Evolutionary conservation across 2,113 vertebrate species (phyloP), one percentile per base, ranked within the genome.

Genomic region (Oophaga pumilio): DNA sequence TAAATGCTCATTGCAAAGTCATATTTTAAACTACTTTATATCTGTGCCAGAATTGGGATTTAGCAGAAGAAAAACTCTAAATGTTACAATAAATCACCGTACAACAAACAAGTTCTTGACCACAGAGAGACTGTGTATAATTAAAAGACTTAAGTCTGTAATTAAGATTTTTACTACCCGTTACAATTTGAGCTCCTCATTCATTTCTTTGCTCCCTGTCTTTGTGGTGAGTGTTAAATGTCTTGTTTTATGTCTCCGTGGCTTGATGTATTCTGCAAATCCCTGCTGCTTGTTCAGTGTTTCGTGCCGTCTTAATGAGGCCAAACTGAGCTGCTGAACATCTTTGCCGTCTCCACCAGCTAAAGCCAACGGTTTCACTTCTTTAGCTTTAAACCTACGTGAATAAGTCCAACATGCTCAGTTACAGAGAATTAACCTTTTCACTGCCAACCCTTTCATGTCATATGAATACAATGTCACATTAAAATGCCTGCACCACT

Each of bases 241-340:
- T 74, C 66, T 83, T 81, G 56, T 87, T 83, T 87, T 62, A 87
- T 76, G 80, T 87, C 57, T 82, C 12, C 18, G 11, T 28, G 79
- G 69, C 69, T 64, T 82, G 79, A 87, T 64, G 69, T 82, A 74
- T 80, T 76, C 79, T 87, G 86, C 57, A 82, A 87, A 76, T 83
- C 79, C 86, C 86, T 22, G 68, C 86, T 62, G 57, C 79, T 83
- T 66, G 76, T 85, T 87, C 56, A 87, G 26, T 82, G 22, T 82
- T 74, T 50, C 24, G 56, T 82, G 11, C 78, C 1, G 33, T 43
- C 86, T 76, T 83, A 87, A 83, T 87, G 64, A 87, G 66, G 77
- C 77, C 50, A 81, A 59, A 73, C 60, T 86, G 74, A 78, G 74
- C 60, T 68, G n/a, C 85, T 28, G 76, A 86, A 86, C 60, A 68